phyloP scores from a whole-genome alignment of 2,113 vertebrate genomes.

The Neogobius melanostomus region DNA sequence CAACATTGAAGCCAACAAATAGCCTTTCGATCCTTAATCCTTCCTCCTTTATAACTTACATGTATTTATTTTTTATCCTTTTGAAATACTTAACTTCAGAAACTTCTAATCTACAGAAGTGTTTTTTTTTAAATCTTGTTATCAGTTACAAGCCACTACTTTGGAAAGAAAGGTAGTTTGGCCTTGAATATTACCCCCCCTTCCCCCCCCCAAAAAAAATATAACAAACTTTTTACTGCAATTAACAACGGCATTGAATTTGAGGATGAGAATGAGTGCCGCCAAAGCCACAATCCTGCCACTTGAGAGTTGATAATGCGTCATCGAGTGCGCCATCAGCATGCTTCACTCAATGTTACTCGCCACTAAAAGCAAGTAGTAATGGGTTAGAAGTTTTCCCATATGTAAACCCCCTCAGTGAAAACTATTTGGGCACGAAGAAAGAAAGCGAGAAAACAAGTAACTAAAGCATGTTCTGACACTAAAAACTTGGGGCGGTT shows the following conservation, averaged over 20 bases:
- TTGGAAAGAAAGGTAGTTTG: background rate
- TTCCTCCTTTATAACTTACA: background rate
- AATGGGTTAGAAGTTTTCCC: constrained; percentile 63
- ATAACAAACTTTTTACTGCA: background rate
- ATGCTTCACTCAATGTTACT: constrained; percentile 58
- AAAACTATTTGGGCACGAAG: constrained; percentile 62
- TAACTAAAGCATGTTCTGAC: too few species aligned
- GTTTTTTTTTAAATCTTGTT: constrained; percentile 2
- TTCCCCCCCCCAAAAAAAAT: background rate
- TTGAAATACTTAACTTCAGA: background rate
- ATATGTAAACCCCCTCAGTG: constrained; percentile 42
- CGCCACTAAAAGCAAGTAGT: constrained; percentile 59
- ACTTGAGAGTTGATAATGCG: constrained; percentile 68
- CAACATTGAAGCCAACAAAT: background rate
- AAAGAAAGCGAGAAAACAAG: too few species aligned
- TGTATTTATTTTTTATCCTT: background rate
- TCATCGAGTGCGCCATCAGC: constrained; percentile 60
- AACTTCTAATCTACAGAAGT: background rate
- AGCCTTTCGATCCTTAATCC: background rate
- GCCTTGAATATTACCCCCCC: background rate
- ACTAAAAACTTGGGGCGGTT: background rate
- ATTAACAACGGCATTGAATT: constrained; percentile 44
- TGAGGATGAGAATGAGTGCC: constrained; percentile 44
- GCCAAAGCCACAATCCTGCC: constrained; percentile 58
- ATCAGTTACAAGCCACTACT: background rate